A percentile compares a stretch with the other conserved stretches of the same genome.
These are phyloP conservation scores for Griposia aprilina DNA, from an alignment of 2,888 invertebrate species.

Conservation along the genomic window DNA sequence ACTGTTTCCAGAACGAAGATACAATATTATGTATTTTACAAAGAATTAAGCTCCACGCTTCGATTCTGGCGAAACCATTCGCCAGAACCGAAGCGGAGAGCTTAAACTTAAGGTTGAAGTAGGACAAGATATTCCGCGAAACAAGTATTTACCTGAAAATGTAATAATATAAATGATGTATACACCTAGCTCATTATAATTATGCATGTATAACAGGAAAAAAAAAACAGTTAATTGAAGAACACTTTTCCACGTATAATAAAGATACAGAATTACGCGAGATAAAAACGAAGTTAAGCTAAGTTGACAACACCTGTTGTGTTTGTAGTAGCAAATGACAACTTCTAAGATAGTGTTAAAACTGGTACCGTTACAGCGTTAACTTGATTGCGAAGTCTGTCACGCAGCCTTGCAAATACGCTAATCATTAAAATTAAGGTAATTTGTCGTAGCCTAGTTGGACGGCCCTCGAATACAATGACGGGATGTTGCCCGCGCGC, in stretches of 20 bases:
- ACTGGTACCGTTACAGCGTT: constrained; percentile 40
- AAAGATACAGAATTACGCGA: background rate
- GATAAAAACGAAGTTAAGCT: background rate
- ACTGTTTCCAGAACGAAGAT: background rate
- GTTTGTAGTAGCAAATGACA: constrained; percentile 10
- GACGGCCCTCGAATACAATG: constrained; percentile 62
- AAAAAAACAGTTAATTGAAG: too few relatives aligned
- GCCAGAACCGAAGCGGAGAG: too few relatives aligned
- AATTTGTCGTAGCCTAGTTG: constrained; percentile 56
- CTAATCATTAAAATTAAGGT: constrained; percentile 65
- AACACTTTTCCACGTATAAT: background rate
- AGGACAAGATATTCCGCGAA: background rate
- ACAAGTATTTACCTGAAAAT: background rate
- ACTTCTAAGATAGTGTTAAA: constrained; percentile 14
- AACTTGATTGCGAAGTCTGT: constrained; percentile 54
- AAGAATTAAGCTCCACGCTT: background rate
- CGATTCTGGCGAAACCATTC: background rate
- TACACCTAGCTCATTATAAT: too few relatives aligned
- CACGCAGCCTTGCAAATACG: constrained; percentile 65
- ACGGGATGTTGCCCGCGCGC: constrained; percentile 66
- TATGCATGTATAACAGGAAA: too few relatives aligned
- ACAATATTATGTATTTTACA: background rate
- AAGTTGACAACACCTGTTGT: background rate
- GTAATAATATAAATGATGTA: too few relatives aligned
- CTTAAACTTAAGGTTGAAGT: background rate